Base-by-base conservation (phyloP, 2,113 vertebrate species). In the Clupea harengus region DNA sequence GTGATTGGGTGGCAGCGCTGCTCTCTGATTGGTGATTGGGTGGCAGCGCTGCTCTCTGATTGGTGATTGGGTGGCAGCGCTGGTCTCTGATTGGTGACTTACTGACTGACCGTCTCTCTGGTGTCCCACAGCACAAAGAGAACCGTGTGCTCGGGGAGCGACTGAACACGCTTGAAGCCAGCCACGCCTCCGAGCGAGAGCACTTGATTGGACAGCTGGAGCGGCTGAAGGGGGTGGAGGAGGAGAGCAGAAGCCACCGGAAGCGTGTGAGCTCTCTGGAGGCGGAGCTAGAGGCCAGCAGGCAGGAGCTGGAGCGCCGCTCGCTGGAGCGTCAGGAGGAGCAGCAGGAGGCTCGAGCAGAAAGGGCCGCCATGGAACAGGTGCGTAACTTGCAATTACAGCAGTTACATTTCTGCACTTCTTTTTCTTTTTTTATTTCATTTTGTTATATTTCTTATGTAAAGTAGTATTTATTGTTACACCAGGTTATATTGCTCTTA, bases 61-160 rank as follows among this genome's bases (percentile, higher is more conserved):
- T 25, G 25, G 25, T 72, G 25, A 72, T 28, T 72, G 64, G 25
- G 8, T 72, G 8, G 1, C 25, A 72, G 8, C 13, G n/a, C 7
- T 72, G 50, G 11, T 47, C 46, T 47, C 46, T 47, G 49, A 10
- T n/a, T 28, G n/a, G n/a, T 39, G 39, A 6, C 25, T 10, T 28
- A n/a, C n/a, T 86, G 22, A 39, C 0, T 81, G 28, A 17, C 8
- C 1, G 4, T 89, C 85, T 83, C 28, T 32, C 64, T 32, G 20
- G 60, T 25, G n/a, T 72, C 64, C 9, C 2, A 57, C 93, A 99
- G 98, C 96, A 96, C 85, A 98, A 97, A 94, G 98, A 98, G 86
- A 97, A 97, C 94, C 96, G 94, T 91, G 95, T 95, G 82, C 92
- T 99, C 87, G 91, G 93, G 87, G 97, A 98, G 92, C 96, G 93